A percentile compares a stretch with the other conserved stretches of the same genome.
phyloP scores from a whole-genome alignment of 1,140 invertebrate species.

The Scylla paramamosain region DNA sequence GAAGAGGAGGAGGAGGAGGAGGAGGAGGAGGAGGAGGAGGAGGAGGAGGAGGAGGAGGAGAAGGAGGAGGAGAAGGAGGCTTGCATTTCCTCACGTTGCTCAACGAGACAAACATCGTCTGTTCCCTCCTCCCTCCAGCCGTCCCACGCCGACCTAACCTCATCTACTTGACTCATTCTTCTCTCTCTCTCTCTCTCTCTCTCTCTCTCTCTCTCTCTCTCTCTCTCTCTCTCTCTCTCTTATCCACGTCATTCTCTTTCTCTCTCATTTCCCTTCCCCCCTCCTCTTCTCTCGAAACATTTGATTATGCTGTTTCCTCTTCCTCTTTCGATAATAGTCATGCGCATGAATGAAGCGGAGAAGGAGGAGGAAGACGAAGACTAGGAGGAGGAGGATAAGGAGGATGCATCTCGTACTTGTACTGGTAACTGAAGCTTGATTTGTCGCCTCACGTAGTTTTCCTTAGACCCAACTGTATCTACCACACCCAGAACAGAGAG shows the following conservation, averaged over 20 bases:
- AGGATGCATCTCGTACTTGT: neutral
- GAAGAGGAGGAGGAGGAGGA: neutral
- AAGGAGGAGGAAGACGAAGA: neutral
- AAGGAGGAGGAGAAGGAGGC: neutral
- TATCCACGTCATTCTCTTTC: neutral
- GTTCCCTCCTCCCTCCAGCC: conserved; percentile 43
- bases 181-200: conserved; percentile 53
- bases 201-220: conserved; percentile 47
- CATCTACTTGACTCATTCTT: conserved; percentile 68
- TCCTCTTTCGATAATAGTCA: neutral
- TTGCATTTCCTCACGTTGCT: conserved; percentile 70
- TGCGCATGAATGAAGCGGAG: neutral
- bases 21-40: conserved; percentile 23
- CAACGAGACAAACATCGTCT: conserved; percentile 65
- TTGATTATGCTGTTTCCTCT: conserved; percentile 34
- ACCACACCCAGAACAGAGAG: neutral
- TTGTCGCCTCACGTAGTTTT: neutral
- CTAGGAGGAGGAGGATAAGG: neutral
- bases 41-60: conserved; percentile 16
- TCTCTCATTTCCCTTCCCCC: neutral
- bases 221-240: conserved; percentile 35
- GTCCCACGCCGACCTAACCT: conserved; percentile 30
- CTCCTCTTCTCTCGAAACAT: neutral
- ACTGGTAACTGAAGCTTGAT: neutral
- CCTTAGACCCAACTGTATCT: neutral